Percentiles rank a stretch among this genome's conserved stretches.
phyloP scores from a whole-genome alignment of 37 sponge, comb jelly and placozoan genomes.

The Chondrilla cf. caribensis region DNA sequence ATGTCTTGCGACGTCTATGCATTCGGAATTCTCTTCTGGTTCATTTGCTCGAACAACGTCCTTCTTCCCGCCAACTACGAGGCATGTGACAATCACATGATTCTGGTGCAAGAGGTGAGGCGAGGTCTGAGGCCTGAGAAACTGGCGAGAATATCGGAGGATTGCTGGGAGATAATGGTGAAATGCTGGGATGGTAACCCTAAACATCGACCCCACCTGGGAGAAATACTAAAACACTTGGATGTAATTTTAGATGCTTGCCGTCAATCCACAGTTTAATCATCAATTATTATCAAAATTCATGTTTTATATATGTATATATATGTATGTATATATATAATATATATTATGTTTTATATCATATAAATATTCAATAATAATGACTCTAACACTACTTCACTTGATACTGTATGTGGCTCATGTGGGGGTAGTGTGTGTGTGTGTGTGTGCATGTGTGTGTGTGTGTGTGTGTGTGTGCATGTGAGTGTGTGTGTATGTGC shows the following conservation, averaged over 20 bases:
- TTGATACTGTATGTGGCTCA: no score
- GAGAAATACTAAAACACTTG: slow-evolving; percentile 61
- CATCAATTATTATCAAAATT: no score
- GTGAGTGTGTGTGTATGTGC: no score
- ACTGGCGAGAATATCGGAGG: slow-evolving; percentile 65
- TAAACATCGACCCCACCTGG: slow-evolving; percentile 60
- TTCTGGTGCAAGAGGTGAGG: slow-evolving; percentile 75
- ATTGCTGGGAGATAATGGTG: slow-evolving; percentile 86
- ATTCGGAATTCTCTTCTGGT: slow-evolving; percentile 98
- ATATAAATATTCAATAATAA: no score
- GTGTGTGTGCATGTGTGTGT: no score
- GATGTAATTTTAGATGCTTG: slow-evolving; percentile 34
- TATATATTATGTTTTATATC: no score
- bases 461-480: no score
- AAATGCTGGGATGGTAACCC: slow-evolving; percentile 85
- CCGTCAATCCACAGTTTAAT: no score
- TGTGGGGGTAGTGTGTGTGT: no score
- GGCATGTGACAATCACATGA: slow-evolving; percentile 76
- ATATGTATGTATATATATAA: no score
- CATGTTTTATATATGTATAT: no score
- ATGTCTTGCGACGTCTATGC: slow-evolving; percentile 92
- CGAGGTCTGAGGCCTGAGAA: slow-evolving; percentile 89
- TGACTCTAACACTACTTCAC: no score
- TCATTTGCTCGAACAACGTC: slow-evolving; percentile 34
- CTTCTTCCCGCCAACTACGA: slow-evolving; percentile 63